Base-by-base conservation (phyloP, 1,140 invertebrate genomes). In the Lepidostoma basale region DNA sequence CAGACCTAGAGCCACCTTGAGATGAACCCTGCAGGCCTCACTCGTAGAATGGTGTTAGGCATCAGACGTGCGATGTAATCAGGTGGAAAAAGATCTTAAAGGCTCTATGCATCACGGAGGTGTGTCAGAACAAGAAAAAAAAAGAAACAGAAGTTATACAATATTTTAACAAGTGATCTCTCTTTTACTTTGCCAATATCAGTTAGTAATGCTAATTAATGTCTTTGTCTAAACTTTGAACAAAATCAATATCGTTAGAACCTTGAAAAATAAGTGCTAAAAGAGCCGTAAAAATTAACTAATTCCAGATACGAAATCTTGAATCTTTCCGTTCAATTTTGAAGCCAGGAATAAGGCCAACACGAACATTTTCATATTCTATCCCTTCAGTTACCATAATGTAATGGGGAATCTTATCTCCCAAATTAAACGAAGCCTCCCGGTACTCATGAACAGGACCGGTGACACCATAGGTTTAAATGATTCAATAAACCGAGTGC, bases 391-490 rank as follows among this genome's bases (percentile, higher is more conserved):
- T 18, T 10, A 4, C 44, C 44, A 3, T 22, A 47, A 47, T 56
- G 52, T 56, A 22, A 54, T 59, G 36, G 36, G 6, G 23, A 26
- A 42, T 60, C 58, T 42, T 60, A 44, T 60, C 58, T 42, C 16
- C n/a, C 52, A 56, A 56, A 56, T 56, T 36, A 56, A 33, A 56
- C 9, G n/a, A 56, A 56, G 58, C 33, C 30, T 45, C 25, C 36
- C 44, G 16, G 40, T 60, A 42, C 22, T 40, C 16, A 42, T 39
- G 18, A 14, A 4, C n/a, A 39, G 20, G 40, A 4, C 20, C 36
- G 33, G n/a, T 36, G n/a, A 36, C n/a, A 8, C 33, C 6, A 36
- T 6, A 8, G 6, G n/a, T 6, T 36, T 36, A 8, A n/a, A n/a
- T n/a, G n/a, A n/a, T n/a, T n/a, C n/a, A n/a, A n/a, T n/a, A n/a